Base-by-base conservation (phyloP, 2,113 vertebrate genomes). In the Albula glossodonta region DNA sequence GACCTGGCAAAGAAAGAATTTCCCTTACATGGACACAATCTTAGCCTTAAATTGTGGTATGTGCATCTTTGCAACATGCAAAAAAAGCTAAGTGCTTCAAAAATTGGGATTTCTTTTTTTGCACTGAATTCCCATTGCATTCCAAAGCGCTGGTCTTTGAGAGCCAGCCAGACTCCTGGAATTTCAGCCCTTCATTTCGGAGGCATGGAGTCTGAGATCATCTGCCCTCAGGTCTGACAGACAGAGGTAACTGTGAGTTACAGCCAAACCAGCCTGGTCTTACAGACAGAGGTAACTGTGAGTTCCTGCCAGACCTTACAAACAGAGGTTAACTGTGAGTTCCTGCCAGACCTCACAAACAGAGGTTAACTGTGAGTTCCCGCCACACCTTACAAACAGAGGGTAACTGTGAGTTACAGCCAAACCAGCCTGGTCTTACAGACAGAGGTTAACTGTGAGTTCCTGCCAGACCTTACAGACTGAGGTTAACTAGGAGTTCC, bases 181-280 rank as follows among this genome's bases (percentile, higher is more conserved):
- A 90, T 89, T 90, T 81, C 70, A 87, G 41, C 87, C 83, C 89
- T 91, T 90, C 66, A 83, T 77, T 88, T 88, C 87, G 49, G 84
- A 86, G 85, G 82, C 88, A 88, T 84, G 84, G 77, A 77, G 89
- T 89, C 91, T 89, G 79, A 90, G 51, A 25, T 52, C 85, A 88
- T 89, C 88, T 85, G 81, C 79, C 56, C 85, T 52, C 79, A 88
- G 83, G 86, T 83, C 83, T 49, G 81, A 56, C 63, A 87, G 84
- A 66, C 82, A 80, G 70, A 89, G 88, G 49, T 57, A 82, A 80
- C 78, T 53, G 51, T 2, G 19, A 49, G 25, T 31, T 53, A 31
- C 51, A 25, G 15, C 50, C 70, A 25, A 41, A 41, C 31, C 31
- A 41, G 31, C 31, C 31, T 41, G 1, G 8, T 11, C 8, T 25